A percentile compares a stretch with the other conserved stretches of the same genome.
These are phyloP conservation scores for Empis livida DNA, from an alignment of 2,888 invertebrate species.

Conservation along the genomic window DNA sequence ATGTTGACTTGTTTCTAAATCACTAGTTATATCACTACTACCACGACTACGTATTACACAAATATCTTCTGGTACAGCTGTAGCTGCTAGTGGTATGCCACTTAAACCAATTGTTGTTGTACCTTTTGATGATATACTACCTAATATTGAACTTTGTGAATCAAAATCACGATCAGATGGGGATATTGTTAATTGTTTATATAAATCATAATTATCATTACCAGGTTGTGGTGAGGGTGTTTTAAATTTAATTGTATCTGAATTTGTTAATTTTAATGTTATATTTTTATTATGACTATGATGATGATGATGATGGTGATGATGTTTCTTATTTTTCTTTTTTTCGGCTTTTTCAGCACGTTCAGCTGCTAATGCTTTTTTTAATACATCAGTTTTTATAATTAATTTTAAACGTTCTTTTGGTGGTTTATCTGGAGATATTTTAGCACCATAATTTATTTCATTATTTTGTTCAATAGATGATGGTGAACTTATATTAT, in stretches of 20 bases:
- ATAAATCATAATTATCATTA: conserved; percentile 37
- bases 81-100: conserved; percentile 15
- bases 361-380: conserved; percentile 31
- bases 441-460: conserved; percentile 33
- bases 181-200: conserved; percentile 36
- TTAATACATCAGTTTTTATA: conserved; percentile 33
- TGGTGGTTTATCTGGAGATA: conserved; percentile 34
- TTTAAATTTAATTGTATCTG: conserved; percentile 25
- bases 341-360: conserved; percentile 23
- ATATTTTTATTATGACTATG: background rate
- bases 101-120: conserved; percentile 19
- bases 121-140: conserved; percentile 35
- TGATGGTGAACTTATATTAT: conserved; percentile 23
- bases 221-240: conserved; percentile 41
- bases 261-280: conserved; percentile 12
- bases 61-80: conserved; percentile 29
- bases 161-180: conserved; percentile 35
- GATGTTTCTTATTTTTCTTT: conserved; percentile 28
- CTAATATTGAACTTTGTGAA: conserved; percentile 34
- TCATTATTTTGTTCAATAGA: conserved; percentile 23
- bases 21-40: conserved; percentile 35
- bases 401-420: conserved; percentile 40
- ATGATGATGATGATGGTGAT: conserved; percentile 21
- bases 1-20: conserved; percentile 35
- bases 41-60: conserved; percentile 35